These are phyloP conservation scores for Lutjanus argentimaculatus DNA, from an alignment of 2,797 vertebrate genomes.

Conservation along the genomic window DNA sequence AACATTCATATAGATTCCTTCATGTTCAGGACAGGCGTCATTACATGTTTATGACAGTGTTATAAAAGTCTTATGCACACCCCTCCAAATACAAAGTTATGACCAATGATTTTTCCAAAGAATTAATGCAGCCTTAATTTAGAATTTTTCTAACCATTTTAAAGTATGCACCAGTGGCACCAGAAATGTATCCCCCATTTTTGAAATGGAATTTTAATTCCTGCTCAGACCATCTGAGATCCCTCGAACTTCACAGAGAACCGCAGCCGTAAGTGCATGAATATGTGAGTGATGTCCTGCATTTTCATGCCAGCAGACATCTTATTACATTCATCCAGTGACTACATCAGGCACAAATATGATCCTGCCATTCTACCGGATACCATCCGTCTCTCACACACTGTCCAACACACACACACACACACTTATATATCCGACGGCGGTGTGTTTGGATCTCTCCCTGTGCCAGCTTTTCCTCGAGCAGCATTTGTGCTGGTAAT, in stretches of 20 bases:
- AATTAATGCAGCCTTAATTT: too few species aligned
- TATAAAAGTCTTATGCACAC: too few species aligned
- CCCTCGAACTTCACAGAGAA: neutral
- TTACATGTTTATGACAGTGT: too few species aligned
- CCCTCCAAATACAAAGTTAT: too few species aligned
- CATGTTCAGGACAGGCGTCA: too few species aligned
- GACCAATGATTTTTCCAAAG: too few species aligned
- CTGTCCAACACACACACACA: conserved; percentile 24
- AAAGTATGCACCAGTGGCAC: neutral
- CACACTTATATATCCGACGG: conserved; percentile 18
- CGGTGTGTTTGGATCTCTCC: conserved; percentile 49
- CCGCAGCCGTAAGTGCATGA: neutral
- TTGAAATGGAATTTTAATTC: neutral
- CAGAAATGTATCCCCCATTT: neutral
- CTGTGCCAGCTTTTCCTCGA: conserved; percentile 55
- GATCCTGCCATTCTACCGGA: conserved; percentile 14
- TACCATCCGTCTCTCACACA: conserved; percentile 21
- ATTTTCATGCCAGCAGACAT: conserved; percentile 15
- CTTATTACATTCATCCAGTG: conserved; percentile 16
- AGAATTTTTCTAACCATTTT: too few species aligned
- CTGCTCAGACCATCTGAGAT: neutral
- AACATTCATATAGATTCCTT: too few species aligned
- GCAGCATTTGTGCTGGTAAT: conserved; percentile 73
- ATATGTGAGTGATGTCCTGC: conserved; percentile 23
- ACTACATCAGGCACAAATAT: conserved; percentile 15